These are phyloP conservation scores for Astur gentilis DNA, from an alignment of 2,113 vertebrate genomes.

Conservation along the genomic window DNA sequence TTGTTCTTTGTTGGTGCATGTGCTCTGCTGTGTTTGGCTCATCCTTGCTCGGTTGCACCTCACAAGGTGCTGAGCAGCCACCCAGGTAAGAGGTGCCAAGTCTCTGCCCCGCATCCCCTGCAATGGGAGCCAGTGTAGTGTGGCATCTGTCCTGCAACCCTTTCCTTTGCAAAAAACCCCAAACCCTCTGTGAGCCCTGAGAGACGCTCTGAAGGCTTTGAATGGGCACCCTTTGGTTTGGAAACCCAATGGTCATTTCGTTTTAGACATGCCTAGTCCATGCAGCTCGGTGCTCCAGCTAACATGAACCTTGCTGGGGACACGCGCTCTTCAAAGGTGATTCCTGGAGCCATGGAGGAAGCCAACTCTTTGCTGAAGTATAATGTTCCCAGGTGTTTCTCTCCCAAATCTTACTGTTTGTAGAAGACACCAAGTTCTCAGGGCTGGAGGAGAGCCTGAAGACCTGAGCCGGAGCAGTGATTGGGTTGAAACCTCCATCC, in stretches of 20 bases:
- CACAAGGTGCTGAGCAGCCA: neutral
- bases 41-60: neutral
- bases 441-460: neutral
- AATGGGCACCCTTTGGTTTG: neutral
- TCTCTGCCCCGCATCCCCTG: neutral
- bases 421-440: neutral
- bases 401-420: neutral
- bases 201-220: neutral
- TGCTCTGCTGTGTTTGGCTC: neutral
- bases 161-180: neutral
- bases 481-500: neutral
- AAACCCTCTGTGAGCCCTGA: neutral
- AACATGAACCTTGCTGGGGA: neutral
- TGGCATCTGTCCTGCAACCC: neutral
- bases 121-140: accelerated
- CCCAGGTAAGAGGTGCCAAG: neutral
- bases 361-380: neutral
- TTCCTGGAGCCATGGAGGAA: neutral
- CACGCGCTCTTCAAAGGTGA: accelerated
- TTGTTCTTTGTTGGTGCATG: neutral
- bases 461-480: neutral
- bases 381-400: neutral
- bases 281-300: neutral
- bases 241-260: neutral
- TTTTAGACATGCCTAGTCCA: neutral